Base-by-base conservation (phyloP, 1,140 invertebrate species). In the Zaprionus capensis region DNA sequence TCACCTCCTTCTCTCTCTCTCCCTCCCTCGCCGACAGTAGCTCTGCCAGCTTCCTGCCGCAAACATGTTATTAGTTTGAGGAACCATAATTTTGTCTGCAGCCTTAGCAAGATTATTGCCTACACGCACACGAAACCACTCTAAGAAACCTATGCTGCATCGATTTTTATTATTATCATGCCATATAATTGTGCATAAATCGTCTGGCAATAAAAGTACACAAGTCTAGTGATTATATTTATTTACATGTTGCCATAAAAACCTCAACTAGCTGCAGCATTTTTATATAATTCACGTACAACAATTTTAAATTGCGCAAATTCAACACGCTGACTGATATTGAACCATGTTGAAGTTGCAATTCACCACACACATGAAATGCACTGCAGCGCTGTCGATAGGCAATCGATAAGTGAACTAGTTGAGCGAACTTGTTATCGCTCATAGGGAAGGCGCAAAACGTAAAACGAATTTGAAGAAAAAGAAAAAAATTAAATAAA, bases 61-160 rank as follows among this genome's bases (percentile, higher is more conserved):
- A 81, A 80, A 74, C 84, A 73, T 87, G 51, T 90, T 61, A 87
- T 87, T 81, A 87, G 73, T 68, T 38, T 58, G 38, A 46, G 78
- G 17, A 57, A 69, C 62, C 62, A 76, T 78, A 62, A 72, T 75
- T 74, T 58, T 38, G 71, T 55, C 51, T 75, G 71, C 38, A 17
- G 17, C 53, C 41, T 14, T 1, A 34, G 20, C 22, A 51, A 69
- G 70, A 66, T 73, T 64, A 73, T 68, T 63, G 75, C 51, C 57
- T 55, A 5, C 41, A 58, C 20, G 51, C 41, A 65, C 17, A 46
- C 26, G 69, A 63, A 24, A 20, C 57, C 53, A 57, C 62, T 58
- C 75, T 17, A 82, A 63, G 24, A 53, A 5, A 20, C 15, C 3
- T 20, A 49, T 17, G 15, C 17, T 5, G 38, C 51, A 53, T 53